Evolutionary conservation across 2,113 vertebrate species (phyloP), one percentile per base, ranked within the genome.

Genomic region (Aepyceros melampus): DNA sequence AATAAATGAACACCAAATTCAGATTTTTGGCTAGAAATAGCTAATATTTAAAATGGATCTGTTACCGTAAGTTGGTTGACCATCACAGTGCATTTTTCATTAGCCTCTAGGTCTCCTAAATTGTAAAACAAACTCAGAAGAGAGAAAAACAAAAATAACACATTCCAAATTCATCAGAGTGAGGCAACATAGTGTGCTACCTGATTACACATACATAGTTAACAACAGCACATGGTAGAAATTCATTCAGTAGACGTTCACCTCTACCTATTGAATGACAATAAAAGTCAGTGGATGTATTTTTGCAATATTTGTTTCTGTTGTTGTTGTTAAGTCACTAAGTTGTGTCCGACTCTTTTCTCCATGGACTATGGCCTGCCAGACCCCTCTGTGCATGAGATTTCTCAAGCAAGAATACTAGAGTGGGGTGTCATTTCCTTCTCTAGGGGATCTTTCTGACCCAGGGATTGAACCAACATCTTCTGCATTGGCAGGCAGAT

Each of bases 1-100:
- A 93, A 95, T 85, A 93, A 96, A 93, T 3, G 16, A 87, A 49
- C 51, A 87, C 36, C n/a, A 96, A 49, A 84, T 85, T 91, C 49
- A 93, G 36, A 56, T 87, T 36, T 92, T 78, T 82, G 62, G 9
- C 23, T 67, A 40, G 9, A 19, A 40, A 81, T 29, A 55, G n/a
- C 76, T 53, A 51, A 19, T 83, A 71, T 36, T 78, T 49, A 47
- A 95, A 94, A 19, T 64, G 17, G 53, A 45, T 71, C 23, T 88
- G 94, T 94, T 45, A 15, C 27, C 5, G 1, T 92, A 49, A 78
- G 19, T 88, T 74, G 49, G 27, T 92, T 43, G 33, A 25, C 13
- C 27, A 43, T 49, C 71, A n/a, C 16, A 89, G 47, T 29, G 49
- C 14, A 7, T 91, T 93, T 93, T 13, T 11, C 9, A 55, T 87